Evolutionary conservation across 1,140 invertebrate genomes (phyloP).

Genomic region (Diabrotica undecimpunctata): DNA sequence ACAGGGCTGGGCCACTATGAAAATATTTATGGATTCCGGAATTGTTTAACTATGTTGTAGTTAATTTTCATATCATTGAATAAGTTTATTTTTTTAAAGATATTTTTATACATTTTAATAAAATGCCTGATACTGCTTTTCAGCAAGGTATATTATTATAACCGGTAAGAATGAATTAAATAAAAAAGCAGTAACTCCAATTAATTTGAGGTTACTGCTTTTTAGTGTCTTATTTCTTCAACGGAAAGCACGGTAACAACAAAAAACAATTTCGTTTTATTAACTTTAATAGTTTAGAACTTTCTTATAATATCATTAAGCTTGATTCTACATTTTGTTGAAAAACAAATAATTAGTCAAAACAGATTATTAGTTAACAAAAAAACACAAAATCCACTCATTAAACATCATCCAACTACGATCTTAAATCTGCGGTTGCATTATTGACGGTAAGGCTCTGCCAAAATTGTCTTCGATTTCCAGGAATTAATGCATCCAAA

Average conservation of each 20-base stretch:
- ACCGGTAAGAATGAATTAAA: conserved; percentile 1
- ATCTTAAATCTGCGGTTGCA: too few relatives aligned
- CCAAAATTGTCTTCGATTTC: too few relatives aligned
- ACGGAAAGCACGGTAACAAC: neutral
- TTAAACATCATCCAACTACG: neutral
- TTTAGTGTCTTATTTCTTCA: neutral
- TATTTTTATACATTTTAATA: conserved; percentile 6
- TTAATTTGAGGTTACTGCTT: neutral
- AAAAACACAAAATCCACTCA: neutral
- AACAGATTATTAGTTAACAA: too few relatives aligned
- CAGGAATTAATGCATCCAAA: too few relatives aligned
- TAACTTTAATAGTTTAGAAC: too few relatives aligned
- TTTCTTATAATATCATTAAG: too few relatives aligned
- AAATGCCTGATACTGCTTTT: conserved; percentile 8
- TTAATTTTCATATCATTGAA: too few relatives aligned
- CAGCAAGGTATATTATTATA: conserved; percentile 7
- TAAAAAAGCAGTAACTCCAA: neutral
- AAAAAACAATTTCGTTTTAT: neutral
- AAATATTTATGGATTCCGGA: too few relatives aligned
- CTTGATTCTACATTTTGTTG: too few relatives aligned
- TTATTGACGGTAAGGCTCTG: neutral
- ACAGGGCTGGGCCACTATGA: too few relatives aligned
- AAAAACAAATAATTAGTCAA: too few relatives aligned
- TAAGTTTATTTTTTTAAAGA: neutral
- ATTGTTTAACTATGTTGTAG: too few relatives aligned